These are phyloP conservation scores for Aporrectodea caliginosa DNA, from an alignment of 1,140 invertebrate genomes.

Conservation along the genomic window DNA sequence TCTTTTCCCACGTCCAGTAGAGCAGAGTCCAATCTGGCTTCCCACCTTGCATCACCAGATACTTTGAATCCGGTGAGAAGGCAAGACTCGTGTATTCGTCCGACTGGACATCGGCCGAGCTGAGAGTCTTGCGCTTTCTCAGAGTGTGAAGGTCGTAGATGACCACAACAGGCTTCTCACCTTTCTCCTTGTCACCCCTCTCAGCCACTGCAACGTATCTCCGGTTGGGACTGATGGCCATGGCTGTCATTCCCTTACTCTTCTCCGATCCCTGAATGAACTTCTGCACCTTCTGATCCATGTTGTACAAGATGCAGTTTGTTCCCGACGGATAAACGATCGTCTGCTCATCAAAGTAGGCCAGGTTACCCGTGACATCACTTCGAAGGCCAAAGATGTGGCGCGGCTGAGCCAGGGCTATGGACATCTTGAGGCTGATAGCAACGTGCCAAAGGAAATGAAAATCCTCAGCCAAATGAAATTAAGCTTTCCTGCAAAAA, in stretches of 20 bases:
- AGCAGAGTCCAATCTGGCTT: constrained; percentile 75
- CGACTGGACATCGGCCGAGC: constrained; percentile 43
- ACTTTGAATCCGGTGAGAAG: constrained; percentile 75
- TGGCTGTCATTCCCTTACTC: constrained; percentile 51
- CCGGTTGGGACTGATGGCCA: constrained; percentile 54
- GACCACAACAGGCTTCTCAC: constrained; percentile 54
- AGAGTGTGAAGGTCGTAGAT: constrained; percentile 58
- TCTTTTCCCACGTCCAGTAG: constrained; percentile 79
- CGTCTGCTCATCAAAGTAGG: constrained; percentile 41
- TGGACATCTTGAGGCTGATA: constrained; percentile 15
- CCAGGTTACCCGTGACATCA: constrained; percentile 27
- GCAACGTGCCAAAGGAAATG: too few species aligned
- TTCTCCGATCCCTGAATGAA: constrained; percentile 55
- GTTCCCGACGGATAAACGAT: constrained; percentile 50
- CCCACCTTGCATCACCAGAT: constrained; percentile 71
- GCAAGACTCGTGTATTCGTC: constrained; percentile 67
- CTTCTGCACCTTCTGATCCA: constrained; percentile 56
- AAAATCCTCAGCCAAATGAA: too few species aligned
- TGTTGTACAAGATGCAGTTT: constrained; percentile 56
- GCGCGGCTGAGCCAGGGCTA: constrained; percentile 6
- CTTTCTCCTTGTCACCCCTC: constrained; percentile 46
- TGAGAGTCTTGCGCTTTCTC: constrained; percentile 56
- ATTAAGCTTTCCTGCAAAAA: too few species aligned
- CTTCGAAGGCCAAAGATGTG: constrained; percentile 13
- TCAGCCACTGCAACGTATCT: constrained; percentile 52